A percentile compares a stretch with the other conserved stretches of the same genome.
These are phyloP conservation scores for Agelas oroides DNA, from an alignment of 37 sponge, comb jelly and placozoan genomes.

Conservation along the genomic window DNA sequence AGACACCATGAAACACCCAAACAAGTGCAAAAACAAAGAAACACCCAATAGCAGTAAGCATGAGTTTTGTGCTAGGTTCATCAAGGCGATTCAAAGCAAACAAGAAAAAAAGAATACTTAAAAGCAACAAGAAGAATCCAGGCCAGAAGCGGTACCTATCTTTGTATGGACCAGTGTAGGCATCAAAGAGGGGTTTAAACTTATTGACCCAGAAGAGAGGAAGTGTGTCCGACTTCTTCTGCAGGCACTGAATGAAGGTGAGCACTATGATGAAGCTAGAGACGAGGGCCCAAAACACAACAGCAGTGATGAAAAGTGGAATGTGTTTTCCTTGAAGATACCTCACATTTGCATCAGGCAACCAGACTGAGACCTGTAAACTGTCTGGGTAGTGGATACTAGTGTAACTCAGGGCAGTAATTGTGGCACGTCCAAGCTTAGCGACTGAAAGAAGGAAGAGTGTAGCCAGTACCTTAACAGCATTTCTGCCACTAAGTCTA, in stretches of 20 bases:
- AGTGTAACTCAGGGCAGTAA: background rate
- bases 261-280: slow-evolving; percentile 14
- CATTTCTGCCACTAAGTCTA: slow-evolving; percentile 26
- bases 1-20: background rate
- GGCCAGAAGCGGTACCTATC: slow-evolving; percentile 34
- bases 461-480: slow-evolving; percentile 46
- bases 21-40: background rate
- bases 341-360: slow-evolving; percentile 22
- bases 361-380: background rate
- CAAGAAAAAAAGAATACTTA: background rate
- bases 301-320: slow-evolving; percentile 9
- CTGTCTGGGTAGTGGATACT: background rate
- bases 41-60: background rate
- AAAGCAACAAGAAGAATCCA: slow-evolving; percentile 9
- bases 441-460: slow-evolving; percentile 40
- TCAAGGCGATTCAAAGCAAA: background rate
- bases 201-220: background rate
- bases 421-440: slow-evolving; percentile 36
- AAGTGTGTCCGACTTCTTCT: background rate
- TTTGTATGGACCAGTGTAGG: slow-evolving; percentile 28
- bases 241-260: slow-evolving; percentile 4
- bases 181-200: slow-evolving; percentile 24
- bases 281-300: background rate
- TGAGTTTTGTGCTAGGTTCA: background rate
- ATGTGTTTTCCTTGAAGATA: slow-evolving; percentile 32